Conservation (phyloP, 2,888 invertebrate species). For the Gastrophysa polygoni region DNA sequence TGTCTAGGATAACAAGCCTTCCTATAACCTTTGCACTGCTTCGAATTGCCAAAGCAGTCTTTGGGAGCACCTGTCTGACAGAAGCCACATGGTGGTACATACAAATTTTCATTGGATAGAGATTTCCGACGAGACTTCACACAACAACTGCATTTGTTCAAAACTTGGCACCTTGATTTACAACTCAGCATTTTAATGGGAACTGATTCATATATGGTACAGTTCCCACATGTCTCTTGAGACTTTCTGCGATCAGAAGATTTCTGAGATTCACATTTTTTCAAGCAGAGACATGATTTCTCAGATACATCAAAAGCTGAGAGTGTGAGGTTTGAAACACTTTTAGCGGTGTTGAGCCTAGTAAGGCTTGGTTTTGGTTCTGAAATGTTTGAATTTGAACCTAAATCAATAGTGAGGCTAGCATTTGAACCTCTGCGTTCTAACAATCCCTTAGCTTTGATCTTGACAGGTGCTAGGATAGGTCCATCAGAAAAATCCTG, state of each 20-base stretch:
- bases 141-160: constrained; percentile 47
- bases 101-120: constrained; percentile 67
- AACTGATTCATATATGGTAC: constrained; percentile 55
- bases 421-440: constrained; percentile 91
- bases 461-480: constrained; percentile 58
- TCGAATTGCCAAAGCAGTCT: constrained; percentile 44
- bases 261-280: constrained; percentile 41
- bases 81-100: constrained; percentile 59
- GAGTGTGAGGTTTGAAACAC: constrained; percentile 58
- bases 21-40: constrained; percentile 48
- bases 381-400: constrained; percentile 58
- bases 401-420: constrained; percentile 83
- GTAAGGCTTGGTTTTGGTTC: constrained; percentile 54
- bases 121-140: constrained; percentile 60
- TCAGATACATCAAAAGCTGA: constrained; percentile 48
- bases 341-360: constrained; percentile 63
- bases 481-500: constrained; percentile 61
- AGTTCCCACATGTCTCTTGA: constrained; percentile 54
- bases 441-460: constrained; percentile 71
- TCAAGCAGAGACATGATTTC: constrained; percentile 45
- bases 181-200: constrained; percentile 47
- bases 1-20: constrained; percentile 55
- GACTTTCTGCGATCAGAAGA: constrained; percentile 45
- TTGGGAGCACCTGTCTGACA: constrained; percentile 55
- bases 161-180: constrained; percentile 29